A percentile compares a stretch with the other conserved stretches of the same genome.
These are phyloP conservation scores for Charina bottae DNA, from an alignment of 2,113 vertebrate genomes.

Conservation along the genomic window DNA sequence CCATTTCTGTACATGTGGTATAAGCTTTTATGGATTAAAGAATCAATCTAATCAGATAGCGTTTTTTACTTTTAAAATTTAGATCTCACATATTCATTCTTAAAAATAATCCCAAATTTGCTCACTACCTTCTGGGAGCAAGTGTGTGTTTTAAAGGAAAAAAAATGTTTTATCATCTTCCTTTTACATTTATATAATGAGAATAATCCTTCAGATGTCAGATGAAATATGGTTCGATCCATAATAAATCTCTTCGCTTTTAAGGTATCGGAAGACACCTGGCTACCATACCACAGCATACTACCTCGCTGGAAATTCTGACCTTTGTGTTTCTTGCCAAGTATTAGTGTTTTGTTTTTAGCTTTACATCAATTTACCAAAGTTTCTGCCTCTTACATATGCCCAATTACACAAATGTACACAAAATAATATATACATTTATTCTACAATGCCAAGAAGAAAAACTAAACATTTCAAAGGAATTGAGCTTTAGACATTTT, in stretches of 20 bases:
- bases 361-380: constrained; percentile 15
- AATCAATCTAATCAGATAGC: neutral
- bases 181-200: neutral
- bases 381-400: constrained; percentile 42
- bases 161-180: neutral
- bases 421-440: constrained; percentile 52
- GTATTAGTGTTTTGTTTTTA: neutral
- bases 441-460: neutral
- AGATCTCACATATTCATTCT: neutral
- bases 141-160: neutral
- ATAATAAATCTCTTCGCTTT: neutral
- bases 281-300: neutral
- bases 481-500: neutral
- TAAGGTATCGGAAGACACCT: neutral
- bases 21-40: neutral
- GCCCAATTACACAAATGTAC: constrained; percentile 51
- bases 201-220: neutral
- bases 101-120: neutral
- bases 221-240: neutral
- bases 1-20: neutral
- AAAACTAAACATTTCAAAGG: neutral
- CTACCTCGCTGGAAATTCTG: neutral
- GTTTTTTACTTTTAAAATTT: neutral
- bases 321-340: neutral
- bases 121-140: neutral